Evolutionary conservation across 2,113 vertebrate species (phyloP), one percentile per base, ranked within the genome.

Genomic region (Morone chrysops): DNA sequence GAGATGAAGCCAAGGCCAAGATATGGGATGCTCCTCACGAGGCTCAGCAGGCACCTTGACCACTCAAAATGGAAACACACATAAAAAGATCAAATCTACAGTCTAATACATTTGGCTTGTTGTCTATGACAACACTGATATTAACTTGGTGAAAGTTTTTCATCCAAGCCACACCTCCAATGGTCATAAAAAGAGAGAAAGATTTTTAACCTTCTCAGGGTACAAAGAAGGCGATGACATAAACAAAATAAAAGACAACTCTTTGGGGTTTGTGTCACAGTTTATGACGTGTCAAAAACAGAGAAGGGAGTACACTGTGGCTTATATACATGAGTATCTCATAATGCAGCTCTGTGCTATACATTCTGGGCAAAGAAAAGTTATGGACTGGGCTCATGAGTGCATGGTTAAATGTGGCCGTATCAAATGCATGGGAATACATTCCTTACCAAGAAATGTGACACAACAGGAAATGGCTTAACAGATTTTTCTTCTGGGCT

Each of bases 381-480:
- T 94, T 92, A 94, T 93, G 86, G 85, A 92, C 88, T 82, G 36
- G 82, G 80, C 83, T 89, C 79, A 87, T 45, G 83, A 91, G 88
- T 86, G 84, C 73, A 82, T 79, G 92, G 86, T 93, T 94, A 92
- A 94, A 93, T 84, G 89, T 80, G 89, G 88, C 90, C 75, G 20
- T 94, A 93, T 94, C 90, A 90, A 94, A 94, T 95, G 89, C 92
- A 89, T 93, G 93, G 93, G 85, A 94, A 87, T 92, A 90, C 85
- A 89, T 94, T 96, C 92, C 77, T 94, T 88, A 88, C 91, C 90
- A 92, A 94, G 95, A 96, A 96, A 95, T 90, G 92, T 93, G 94
- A 96, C 95, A 96, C 91, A 96, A 94, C 94, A 96, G 94, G 95
- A 98, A 96, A 96, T 94, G 94, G 90, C 94, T 94, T 96, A 87